phyloP scores from a whole-genome alignment of 2,113 vertebrate genomes.

The Heterochromis multidens region DNA sequence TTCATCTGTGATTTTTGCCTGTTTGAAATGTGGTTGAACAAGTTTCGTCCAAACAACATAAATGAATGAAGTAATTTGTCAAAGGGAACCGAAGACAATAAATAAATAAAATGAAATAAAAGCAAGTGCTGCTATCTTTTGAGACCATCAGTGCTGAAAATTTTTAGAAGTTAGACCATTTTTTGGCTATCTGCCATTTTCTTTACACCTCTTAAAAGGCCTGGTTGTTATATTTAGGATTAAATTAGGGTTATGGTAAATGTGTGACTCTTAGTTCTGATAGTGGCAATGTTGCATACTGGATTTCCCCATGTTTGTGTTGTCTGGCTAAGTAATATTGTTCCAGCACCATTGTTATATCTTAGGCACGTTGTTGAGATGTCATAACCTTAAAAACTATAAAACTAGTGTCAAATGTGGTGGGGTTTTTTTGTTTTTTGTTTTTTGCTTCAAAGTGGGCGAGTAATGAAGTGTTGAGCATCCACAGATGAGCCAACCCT shows the following conservation, averaged over 20 bases:
- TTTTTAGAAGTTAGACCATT: not conserved
- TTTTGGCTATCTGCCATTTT: not conserved
- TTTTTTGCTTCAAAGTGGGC: no score
- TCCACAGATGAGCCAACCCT: not conserved
- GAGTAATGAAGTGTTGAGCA: not conserved
- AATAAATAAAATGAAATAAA: no score
- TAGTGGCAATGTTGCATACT: not conserved
- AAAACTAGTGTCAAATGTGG: not conserved
- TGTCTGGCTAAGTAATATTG: not conserved
- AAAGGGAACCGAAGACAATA: no score
- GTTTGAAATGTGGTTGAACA: not conserved
- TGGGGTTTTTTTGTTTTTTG: no score
- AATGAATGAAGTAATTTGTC: not conserved
- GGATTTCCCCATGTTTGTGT: not conserved
- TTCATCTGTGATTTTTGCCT: not conserved
- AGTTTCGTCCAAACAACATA: not conserved
- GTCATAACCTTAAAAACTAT: not conserved
- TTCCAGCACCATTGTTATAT: not conserved
- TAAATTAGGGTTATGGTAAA: not conserved
- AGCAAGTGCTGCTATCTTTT: no score
- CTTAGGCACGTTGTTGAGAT: not conserved
- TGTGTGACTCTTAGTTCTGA: not conserved
- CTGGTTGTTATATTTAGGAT: not conserved
- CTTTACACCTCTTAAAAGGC: no score
- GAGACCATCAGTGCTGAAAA: no score